A percentile compares a stretch with the other conserved stretches of the same genome.
Evolutionary conservation across 2,113 vertebrate species (phyloP).

Genomic region (Malurus melanocephalus): DNA sequence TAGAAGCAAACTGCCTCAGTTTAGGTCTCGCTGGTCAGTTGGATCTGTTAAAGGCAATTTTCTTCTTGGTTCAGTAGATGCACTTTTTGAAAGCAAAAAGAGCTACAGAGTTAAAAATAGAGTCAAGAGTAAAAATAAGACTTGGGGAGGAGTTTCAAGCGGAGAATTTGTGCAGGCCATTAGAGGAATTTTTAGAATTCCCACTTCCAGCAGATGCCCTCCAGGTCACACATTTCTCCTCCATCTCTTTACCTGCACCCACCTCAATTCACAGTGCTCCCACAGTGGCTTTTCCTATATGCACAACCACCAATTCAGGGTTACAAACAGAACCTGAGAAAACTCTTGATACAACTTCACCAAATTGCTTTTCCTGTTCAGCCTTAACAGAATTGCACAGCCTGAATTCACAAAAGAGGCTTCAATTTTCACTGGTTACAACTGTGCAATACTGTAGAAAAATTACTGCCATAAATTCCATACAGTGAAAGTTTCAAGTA

Average conservation of each 20-base stretch:
- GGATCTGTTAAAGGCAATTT: not conserved
- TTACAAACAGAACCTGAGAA: not conserved
- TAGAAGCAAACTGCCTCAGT: not conserved
- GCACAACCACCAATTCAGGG: not conserved
- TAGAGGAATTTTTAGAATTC: not conserved
- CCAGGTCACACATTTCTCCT: not conserved
- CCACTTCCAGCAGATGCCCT: not conserved
- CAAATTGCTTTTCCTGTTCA: not conserved
- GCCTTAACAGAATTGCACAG: not conserved
- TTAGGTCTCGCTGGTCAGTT: not conserved
- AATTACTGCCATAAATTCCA: not conserved
- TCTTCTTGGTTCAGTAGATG: not conserved
- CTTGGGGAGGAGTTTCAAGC: not conserved
- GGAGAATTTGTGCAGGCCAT: not conserved
- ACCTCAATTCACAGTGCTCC: not conserved
- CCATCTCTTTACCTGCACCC: not conserved
- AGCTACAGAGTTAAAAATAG: not conserved
- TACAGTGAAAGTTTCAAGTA: not conserved
- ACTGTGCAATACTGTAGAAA: not conserved
- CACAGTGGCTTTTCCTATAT: not conserved
- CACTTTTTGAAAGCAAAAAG: not conserved
- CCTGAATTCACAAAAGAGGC: not conserved
- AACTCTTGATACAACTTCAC: not conserved
- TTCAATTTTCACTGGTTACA: not conserved
- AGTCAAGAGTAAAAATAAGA: conserved; percentile 13